These are phyloP conservation scores for Disparrhopalites patrizii DNA, from an alignment of 2,888 invertebrate species.

Conservation along the genomic window DNA sequence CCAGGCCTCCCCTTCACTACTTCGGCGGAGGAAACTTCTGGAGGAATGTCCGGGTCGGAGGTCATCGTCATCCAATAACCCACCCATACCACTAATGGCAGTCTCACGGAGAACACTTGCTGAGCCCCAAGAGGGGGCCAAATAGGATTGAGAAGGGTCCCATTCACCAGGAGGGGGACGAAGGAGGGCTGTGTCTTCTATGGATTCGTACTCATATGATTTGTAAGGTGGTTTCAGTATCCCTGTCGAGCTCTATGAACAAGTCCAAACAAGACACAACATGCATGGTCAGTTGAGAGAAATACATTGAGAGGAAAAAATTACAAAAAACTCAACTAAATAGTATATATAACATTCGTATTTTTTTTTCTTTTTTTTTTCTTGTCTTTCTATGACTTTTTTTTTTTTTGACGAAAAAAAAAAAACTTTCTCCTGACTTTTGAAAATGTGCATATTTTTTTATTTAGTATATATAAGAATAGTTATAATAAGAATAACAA, in stretches of 20 bases:
- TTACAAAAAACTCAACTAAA: too few relatives aligned
- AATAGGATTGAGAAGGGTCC: slow-evolving; percentile 52
- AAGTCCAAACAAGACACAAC: too few relatives aligned
- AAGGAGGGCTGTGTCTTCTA: slow-evolving; percentile 50
- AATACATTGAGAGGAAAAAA: too few relatives aligned
- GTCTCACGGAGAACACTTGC: slow-evolving; percentile 52
- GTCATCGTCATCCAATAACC: slow-evolving; percentile 47
- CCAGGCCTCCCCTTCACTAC: slow-evolving; percentile 48
- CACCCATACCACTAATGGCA: slow-evolving; percentile 51
- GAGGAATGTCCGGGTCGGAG: slow-evolving; percentile 41
- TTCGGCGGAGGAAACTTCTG: slow-evolving; percentile 43
- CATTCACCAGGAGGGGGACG: slow-evolving; percentile 48
- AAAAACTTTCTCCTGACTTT: too few relatives aligned
- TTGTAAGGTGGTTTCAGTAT: slow-evolving; percentile 52
- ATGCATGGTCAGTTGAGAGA: too few relatives aligned
- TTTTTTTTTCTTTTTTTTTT: too few relatives aligned
- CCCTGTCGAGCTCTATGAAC: slow-evolving; percentile 43
- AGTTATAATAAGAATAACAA: too few relatives aligned
- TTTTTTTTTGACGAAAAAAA: too few relatives aligned
- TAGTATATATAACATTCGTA: too few relatives aligned
- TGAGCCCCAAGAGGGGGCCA: slow-evolving; percentile 51
- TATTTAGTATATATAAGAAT: too few relatives aligned
- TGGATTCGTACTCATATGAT: slow-evolving; percentile 54
- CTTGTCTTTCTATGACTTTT: too few relatives aligned
- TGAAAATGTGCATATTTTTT: too few relatives aligned